phyloP scores from a whole-genome alignment of 2,888 invertebrate species.

The Vesta saturnalis region DNA sequence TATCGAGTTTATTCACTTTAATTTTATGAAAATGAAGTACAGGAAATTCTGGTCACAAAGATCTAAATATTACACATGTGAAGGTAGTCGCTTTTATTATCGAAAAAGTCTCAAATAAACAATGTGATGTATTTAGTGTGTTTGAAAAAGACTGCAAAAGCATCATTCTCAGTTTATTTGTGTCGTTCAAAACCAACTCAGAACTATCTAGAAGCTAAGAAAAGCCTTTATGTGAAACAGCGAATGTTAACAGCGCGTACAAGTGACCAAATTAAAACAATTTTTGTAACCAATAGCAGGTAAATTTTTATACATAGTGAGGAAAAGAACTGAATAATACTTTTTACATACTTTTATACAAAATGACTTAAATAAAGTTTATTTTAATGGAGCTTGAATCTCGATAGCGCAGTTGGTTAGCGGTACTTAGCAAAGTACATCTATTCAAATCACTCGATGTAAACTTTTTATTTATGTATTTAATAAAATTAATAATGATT shows the following conservation, averaged over 20 bases:
- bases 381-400: too few species aligned
- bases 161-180: neutral
- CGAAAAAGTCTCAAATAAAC: neutral
- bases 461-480: too few species aligned
- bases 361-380: too few species aligned
- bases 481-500: too few species aligned
- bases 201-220: neutral
- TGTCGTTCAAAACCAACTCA: neutral
- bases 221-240: neutral
- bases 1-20: neutral
- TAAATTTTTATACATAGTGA: too few species aligned
- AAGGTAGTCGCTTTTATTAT: neutral
- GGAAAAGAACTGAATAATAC: too few species aligned
- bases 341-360: neutral
- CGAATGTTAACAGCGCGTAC: neutral
- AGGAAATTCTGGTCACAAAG: neutral
- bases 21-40: neutral
- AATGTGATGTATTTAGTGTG: too few species aligned
- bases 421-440: too few species aligned
- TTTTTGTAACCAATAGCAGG: neutral
- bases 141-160: neutral
- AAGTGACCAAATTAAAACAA: too few species aligned
- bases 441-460: too few species aligned
- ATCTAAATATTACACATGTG: constrained; percentile 1
- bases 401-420: too few species aligned